Base-by-base conservation (phyloP, 1,140 invertebrate species). In the Euborellia annulipes region DNA sequence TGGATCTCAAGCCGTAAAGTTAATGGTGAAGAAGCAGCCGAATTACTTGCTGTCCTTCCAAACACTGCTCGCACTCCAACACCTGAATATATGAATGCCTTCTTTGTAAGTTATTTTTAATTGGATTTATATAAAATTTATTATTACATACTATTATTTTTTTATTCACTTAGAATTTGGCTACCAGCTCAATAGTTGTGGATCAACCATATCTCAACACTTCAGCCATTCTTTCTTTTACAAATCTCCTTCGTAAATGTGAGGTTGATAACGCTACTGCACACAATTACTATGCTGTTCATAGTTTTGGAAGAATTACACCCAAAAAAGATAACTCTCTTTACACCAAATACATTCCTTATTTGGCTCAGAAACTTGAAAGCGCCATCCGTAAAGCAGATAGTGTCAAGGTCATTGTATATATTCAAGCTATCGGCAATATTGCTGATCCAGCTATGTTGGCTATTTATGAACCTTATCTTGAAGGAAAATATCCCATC, bases 391-490 rank as follows among this genome's bases (percentile, higher is more conserved):
- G 65, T n/a, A 34, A 66, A 3, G 53, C 54, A 3, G 65, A 80
- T 44, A 67, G 61, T 46, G 53, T 57, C 17, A 71, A 70, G 58
- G 68, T 73, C 21, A 71, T 74, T 46, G 62, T 71, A 0, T 73
- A 69, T 57, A 72, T 74, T 30, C 58, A 66, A 23, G 76, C 78
- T 41, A 62, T 82, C 40, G 76, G 77, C 36, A 72, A 71, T 47
- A 59, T 75, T 3, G 74, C 58, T 30, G 72, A 80, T 57, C 69
- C 68, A 3, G 60, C 61, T 45, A 71, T 79, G 41, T 50, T 81
- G 2, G 49, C 62, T 2, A 63, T 71, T 6, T 75, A 77, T 50
- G 65, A 76, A 53, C 74, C 75, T 3, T 82, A 79, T 52, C 59
- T 82, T 9, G 75, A 82, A 62, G 74, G 75, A n/a, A 18, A 14